Evolutionary conservation across 2,888 invertebrate species (phyloP).

Genomic region (Pristionchus japonicus): DNA sequence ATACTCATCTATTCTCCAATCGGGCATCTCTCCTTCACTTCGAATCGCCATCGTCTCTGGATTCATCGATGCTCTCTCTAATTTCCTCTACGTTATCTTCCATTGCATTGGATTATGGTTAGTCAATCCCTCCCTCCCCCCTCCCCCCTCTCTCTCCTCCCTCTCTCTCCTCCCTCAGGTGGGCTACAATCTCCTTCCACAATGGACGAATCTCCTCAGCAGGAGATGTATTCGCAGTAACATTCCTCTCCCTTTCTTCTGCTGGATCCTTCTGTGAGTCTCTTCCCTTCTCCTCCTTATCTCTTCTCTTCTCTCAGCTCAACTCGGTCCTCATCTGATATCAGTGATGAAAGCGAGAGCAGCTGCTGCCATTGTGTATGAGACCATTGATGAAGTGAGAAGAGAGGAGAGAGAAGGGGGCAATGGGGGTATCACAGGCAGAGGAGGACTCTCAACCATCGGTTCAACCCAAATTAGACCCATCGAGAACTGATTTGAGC

Average conservation of each 20-base stretch:
- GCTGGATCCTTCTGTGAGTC: background rate
- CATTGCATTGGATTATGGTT: background rate
- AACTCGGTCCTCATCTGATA: background rate
- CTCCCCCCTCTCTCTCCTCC: no score
- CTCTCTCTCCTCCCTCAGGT: no score
- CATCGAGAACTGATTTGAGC: background rate
- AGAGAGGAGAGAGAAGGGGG: background rate
- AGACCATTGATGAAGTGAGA: background rate
- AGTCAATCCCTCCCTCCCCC: no score
- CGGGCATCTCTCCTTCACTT: background rate
- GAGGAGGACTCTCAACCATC: no score
- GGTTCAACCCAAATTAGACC: no score
- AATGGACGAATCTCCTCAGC: constrained; percentile 16
- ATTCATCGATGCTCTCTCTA: background rate
- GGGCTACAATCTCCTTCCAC: background rate
- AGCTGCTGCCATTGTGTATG: constrained; percentile 6
- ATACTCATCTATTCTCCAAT: background rate
- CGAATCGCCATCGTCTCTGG: background rate
- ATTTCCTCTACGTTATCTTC: background rate
- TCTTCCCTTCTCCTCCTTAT: background rate
- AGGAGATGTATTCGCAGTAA: background rate
- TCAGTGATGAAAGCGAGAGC: constrained; percentile 3
- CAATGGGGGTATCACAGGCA: no score
- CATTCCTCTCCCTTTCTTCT: background rate
- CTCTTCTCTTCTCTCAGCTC: background rate